Evolutionary conservation across 2,888 invertebrate species (phyloP).

Genomic region (Carabus problematicus): DNA sequence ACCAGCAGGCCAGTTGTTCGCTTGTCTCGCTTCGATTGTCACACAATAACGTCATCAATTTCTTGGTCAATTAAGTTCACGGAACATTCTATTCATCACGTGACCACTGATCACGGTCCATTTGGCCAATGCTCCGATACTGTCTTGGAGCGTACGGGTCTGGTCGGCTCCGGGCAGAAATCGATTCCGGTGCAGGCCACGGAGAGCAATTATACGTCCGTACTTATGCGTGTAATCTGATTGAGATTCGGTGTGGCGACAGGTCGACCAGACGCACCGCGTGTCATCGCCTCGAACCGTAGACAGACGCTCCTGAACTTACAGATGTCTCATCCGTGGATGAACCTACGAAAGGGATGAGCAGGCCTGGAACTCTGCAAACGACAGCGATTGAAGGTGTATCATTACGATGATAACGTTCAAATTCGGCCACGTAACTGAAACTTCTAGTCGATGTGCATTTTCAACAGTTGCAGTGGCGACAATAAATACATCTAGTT

Average conservation of each 20-base stretch:
- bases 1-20: constrained; percentile 10
- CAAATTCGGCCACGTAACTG: too few relatives aligned
- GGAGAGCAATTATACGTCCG: constrained; percentile 8
- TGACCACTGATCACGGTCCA: constrained; percentile 22
- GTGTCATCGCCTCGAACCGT: too few relatives aligned
- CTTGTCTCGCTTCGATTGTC: constrained; percentile 13
- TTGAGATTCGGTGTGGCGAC: constrained; percentile 3
- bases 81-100: constrained; percentile 28
- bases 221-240: constrained; percentile 19
- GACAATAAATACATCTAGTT: too few relatives aligned
- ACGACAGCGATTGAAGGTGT: too few relatives aligned
- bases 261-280: too few relatives aligned
- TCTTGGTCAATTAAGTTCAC: constrained; percentile 25
- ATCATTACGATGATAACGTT: too few relatives aligned
- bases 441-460: too few relatives aligned
- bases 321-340: too few relatives aligned
- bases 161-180: constrained; percentile 10
- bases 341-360: too few relatives aligned
- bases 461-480: too few relatives aligned
- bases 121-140: constrained; percentile 15
- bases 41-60: constrained; percentile 27
- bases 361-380: too few relatives aligned
- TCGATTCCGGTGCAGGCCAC: neutral
- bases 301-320: too few relatives aligned
- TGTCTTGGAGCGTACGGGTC: neutral